Evolutionary conservation across 2,797 vertebrate species (phyloP), one percentile per base, ranked within the genome.

Genomic region (Rhabdomys pumilio): DNA sequence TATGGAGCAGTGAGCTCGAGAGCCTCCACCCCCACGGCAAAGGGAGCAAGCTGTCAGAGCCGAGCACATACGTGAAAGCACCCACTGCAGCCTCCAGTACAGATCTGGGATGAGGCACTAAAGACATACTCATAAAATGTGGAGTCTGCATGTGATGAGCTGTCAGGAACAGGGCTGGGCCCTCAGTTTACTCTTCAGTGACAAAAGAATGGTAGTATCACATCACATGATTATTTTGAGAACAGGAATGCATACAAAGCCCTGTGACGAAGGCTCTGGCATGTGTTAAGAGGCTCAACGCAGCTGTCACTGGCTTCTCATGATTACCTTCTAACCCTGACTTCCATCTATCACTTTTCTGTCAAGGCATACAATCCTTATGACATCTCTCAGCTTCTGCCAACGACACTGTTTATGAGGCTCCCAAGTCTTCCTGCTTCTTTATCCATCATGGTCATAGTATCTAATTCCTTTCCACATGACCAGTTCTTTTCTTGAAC

Each of bases 211-310:
- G 4, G 20, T 0, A 22, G 72, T 6, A 9, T 53, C 22, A 10
- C 1, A 75, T 1, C 29, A 81, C 12, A 0, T 9, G 15, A 11
- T 0, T 13, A 34, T 0, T 41, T 2, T n/a, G 22, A 34, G 57
- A 22, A 34, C 63, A 6, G 41, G 17, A 47, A 63, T 31, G 29
- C 57, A 61, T 31, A 63, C 59, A 34, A 83, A n/a, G n/a, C 50
- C 29, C 14, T 4, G 24, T 29, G 20, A 80, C 19, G 1, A 50
- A 34, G 34, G 69, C 50, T 55, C 29, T 47, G 34, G 38, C 44
- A 22, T 0, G 2, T 41, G 79, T 2, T 29, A 5, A 31, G 6
- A 65, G 55, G 85, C 24, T 69, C 65, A 0, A 29, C 3, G 41
- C 3, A 3, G 26, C 22, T 8, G 17, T 22, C 63, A 61, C 15